Evolutionary conservation across 2,888 invertebrate species (phyloP).

Genomic region (Quadriops clusia): DNA sequence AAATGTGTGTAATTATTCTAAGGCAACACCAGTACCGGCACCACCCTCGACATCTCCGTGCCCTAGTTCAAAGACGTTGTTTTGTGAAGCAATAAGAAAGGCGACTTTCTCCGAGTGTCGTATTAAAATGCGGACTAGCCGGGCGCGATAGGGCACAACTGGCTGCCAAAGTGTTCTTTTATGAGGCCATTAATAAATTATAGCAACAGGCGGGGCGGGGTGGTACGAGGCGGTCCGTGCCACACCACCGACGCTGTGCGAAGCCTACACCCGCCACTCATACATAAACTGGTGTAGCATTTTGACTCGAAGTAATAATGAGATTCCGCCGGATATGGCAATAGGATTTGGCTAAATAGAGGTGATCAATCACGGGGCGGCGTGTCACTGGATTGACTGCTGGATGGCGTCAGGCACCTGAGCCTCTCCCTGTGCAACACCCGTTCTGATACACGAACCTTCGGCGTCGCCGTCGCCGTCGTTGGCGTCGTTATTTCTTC

Average conservation of each 20-base stretch:
- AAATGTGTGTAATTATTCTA: constrained; percentile 30
- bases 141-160: constrained; percentile 28
- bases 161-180: constrained; percentile 36
- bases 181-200: constrained; percentile 40
- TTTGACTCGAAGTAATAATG: constrained; percentile 40
- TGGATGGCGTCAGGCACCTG: constrained; percentile 31
- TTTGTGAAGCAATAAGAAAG: constrained; percentile 26
- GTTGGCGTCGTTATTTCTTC: no score
- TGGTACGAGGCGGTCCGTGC: no score
- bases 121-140: constrained; percentile 28
- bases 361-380: constrained; percentile 36
- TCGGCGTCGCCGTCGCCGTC: constrained; percentile 5
- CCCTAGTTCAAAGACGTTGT: constrained; percentile 24
- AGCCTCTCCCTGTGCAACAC: constrained; percentile 22
- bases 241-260: no score
- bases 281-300: constrained; percentile 39
- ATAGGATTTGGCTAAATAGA: constrained; percentile 36
- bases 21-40: constrained; percentile 18
- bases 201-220: constrained; percentile 39
- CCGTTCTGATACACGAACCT: constrained; percentile 6
- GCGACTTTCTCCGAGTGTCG: constrained; percentile 29
- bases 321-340: constrained; percentile 38
- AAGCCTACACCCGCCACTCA: constrained; percentile 37
- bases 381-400: constrained; percentile 33
- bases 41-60: constrained; percentile 1